Evolutionary conservation across 2,797 vertebrate genomes (phyloP).

Genomic region (Darevskia mixta): DNA sequence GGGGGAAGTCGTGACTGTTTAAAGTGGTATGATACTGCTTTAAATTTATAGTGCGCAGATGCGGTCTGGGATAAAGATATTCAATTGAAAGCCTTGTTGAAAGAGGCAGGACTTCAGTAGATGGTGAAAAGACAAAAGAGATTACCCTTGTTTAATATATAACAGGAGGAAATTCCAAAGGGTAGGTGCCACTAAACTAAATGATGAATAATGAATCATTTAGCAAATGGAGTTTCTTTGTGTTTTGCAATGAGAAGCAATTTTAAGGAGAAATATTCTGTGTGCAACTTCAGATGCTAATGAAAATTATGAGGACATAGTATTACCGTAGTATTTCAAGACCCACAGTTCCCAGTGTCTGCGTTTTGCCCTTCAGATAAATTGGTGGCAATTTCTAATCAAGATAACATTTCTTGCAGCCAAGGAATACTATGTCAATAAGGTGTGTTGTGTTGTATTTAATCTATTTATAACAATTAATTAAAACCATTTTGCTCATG

Average conservation of each 20-base stretch:
- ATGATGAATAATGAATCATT: too few relatives aligned
- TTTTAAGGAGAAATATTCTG: constrained; percentile 20
- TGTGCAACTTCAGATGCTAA: not conserved
- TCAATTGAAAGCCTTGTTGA: too few relatives aligned
- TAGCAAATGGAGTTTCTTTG: not conserved
- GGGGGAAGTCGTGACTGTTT: too few relatives aligned
- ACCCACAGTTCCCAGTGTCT: not conserved
- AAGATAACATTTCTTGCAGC: not conserved
- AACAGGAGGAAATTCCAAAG: too few relatives aligned
- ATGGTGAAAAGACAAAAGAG: too few relatives aligned
- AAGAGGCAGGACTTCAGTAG: too few relatives aligned
- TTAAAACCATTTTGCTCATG: not conserved
- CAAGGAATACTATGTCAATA: constrained; percentile 2
- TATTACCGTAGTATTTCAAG: too few relatives aligned
- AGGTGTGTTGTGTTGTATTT: not conserved
- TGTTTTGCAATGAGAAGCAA: not conserved
- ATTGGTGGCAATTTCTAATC: not conserved
- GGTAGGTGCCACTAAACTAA: too few relatives aligned
- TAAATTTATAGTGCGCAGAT: too few relatives aligned
- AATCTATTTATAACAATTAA: not conserved
- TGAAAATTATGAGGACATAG: not conserved
- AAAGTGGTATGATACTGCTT: too few relatives aligned
- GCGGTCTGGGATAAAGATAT: too few relatives aligned
- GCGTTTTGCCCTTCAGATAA: constrained; percentile 25
- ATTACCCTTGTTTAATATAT: too few relatives aligned